phyloP scores from a whole-genome alignment of 53 echinoderm and acorn worm genomes.

The Zoroaster sp. region DNA sequence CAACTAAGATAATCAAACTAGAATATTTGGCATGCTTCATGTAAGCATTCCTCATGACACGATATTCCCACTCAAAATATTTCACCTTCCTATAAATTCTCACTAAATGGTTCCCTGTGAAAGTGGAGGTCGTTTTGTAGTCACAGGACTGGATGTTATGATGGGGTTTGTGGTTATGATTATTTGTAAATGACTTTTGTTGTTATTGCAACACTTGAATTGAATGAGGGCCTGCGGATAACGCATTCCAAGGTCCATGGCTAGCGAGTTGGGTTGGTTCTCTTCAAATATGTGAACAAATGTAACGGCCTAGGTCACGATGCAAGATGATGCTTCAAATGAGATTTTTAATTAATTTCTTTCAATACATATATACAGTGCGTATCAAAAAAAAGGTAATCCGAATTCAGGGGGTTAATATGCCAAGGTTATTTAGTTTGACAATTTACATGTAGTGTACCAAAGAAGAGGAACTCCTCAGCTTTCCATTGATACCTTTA shows the following conservation, averaged over 20 bases:
- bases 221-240: background rate
- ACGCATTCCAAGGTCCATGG: background rate
- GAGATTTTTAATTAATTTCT: background rate
- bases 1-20: too few species aligned
- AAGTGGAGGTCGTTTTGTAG: background rate
- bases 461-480: too few species aligned
- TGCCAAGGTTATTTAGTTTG: too few species aligned
- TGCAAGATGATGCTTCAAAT: background rate
- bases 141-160: background rate
- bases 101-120: background rate
- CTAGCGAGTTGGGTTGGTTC: background rate
- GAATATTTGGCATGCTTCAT: too few species aligned
- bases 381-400: too few species aligned
- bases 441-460: too few species aligned
- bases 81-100: too few species aligned
- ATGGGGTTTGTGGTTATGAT: background rate
- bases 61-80: too few species aligned
- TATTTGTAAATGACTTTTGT: conserved; percentile 7
- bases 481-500: too few species aligned
- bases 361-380: too few species aligned
- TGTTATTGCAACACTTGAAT: background rate
- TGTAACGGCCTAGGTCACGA: background rate
- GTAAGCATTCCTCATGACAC: too few species aligned
- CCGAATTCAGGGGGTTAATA: too few species aligned
- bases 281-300: background rate